Evolutionary conservation across 1,140 invertebrate species (phyloP), one percentile per base, ranked within the genome.

Genomic region (Sogatella furcifera): DNA sequence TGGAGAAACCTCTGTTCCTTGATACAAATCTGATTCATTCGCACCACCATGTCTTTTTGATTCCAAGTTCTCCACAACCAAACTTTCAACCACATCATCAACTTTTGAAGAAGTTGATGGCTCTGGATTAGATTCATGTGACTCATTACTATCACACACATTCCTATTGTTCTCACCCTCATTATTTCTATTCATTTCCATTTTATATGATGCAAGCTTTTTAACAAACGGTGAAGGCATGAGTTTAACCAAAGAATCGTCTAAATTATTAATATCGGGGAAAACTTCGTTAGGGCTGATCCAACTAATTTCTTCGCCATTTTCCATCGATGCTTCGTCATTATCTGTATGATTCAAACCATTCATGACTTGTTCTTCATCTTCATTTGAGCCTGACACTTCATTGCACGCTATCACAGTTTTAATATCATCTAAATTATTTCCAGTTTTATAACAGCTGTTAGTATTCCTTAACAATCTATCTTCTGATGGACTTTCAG

Each of bases 231-330:
- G 59, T 1, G 59, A 60, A 10, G 59, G 59, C 10, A 60, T 19
- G 1, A 60, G 38, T 11, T 54, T 13, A 21, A 60, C 43, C 0
- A 60, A 3, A 28, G 24, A 54, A 24, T 65, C 62, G 57, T 67
- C 66, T 19, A 65, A 59, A 19, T 55, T 46, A 22, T 62, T 41
- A 10, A 65, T 43, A 59, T 67, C 62, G 13, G 66, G 66, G 58
- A 67, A 67, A 2, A 67, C 59, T 57, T 67, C 66, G 28, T 22
- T 24, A 13, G 62, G 62, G 10, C 62, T 62, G 21, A 62, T 42
- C 63, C 63, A 64, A 22, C 14, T 19, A 15, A 55, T 58, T 46
- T 55, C 22, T 28, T 57, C 61, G 6, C 44, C 46, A 19, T 52
- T 41, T 58, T 43, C 46, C 46, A 53, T 42, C 13, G 14, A 5